Percentiles rank a stretch among this genome's conserved stretches.
phyloP scores from a whole-genome alignment of 2,888 invertebrate genomes.

The Anagyrus pseudococci region DNA sequence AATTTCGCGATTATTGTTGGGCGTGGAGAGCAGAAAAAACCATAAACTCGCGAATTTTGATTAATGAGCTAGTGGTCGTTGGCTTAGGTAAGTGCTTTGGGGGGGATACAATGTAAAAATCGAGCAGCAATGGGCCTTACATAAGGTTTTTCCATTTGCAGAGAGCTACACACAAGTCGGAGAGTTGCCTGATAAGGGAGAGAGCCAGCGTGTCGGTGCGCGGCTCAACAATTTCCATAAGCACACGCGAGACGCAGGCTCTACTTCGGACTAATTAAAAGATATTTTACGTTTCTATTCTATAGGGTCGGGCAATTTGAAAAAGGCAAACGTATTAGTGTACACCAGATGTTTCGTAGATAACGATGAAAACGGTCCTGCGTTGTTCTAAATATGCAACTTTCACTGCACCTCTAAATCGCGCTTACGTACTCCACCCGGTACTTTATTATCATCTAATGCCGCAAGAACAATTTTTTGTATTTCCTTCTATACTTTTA shows the following conservation, averaged over 20 bases:
- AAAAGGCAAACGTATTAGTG: constrained; percentile 15
- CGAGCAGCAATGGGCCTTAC: not conserved
- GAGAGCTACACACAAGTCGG: not conserved
- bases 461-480: no score
- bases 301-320: constrained; percentile 5
- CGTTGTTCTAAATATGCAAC: constrained; percentile 9
- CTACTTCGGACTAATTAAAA: constrained; percentile 21
- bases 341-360: constrained; percentile 20
- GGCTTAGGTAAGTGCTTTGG: not conserved
- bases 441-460: no score
- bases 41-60: no score
- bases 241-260: not conserved
- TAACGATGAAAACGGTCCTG: constrained; percentile 16
- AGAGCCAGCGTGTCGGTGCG: constrained; percentile 1
- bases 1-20: no score
- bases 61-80: not conserved
- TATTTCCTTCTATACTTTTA: no score
- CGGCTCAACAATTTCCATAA: constrained; percentile 12
- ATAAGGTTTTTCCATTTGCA: constrained; percentile 6
- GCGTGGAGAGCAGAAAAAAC: no score
- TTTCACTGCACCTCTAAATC: constrained; percentile 21
- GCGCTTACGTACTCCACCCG: no score
- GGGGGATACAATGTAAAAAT: no score
- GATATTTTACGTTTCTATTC: constrained; percentile 18
- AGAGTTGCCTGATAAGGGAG: constrained; percentile 11